Evolutionary conservation across 2,113 vertebrate species (phyloP).

Genomic region (Odontophorus gujanensis): DNA sequence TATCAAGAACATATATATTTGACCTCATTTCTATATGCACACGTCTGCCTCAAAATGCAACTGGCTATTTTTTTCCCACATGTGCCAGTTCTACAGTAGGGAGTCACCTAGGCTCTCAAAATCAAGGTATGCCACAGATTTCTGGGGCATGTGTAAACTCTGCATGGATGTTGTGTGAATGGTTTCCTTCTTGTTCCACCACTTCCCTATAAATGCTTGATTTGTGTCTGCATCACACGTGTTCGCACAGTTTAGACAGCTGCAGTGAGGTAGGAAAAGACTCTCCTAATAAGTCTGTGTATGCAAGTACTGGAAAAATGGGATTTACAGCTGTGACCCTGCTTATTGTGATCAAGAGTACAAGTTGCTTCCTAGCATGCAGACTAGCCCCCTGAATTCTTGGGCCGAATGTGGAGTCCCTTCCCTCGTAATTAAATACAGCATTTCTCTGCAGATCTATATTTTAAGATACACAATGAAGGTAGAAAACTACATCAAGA

Average conservation of each 20-base stretch:
- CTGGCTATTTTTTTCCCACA: background rate
- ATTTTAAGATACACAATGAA: background rate
- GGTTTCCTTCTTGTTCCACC: slow-evolving; percentile 7
- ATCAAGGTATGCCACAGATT: background rate
- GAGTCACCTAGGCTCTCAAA: background rate
- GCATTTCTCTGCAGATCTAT: background rate
- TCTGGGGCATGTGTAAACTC: background rate
- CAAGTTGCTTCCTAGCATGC: background rate
- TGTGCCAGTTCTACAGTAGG: background rate
- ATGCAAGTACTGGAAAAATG: background rate
- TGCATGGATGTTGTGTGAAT: background rate
- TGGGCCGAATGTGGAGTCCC: background rate
- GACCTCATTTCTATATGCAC: background rate
- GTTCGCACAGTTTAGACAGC: slow-evolving; percentile 34
- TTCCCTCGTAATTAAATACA: background rate
- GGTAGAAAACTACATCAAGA: background rate
- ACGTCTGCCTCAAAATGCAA: background rate
- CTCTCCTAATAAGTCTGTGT: background rate
- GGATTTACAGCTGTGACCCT: background rate
- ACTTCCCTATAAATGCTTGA: background rate
- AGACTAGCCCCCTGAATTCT: background rate
- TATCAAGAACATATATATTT: background rate
- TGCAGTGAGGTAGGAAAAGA: background rate
- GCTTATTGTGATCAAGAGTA: background rate
- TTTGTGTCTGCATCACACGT: background rate